Base-by-base conservation (phyloP, 2,113 vertebrate species). In the Merops nubicus region DNA sequence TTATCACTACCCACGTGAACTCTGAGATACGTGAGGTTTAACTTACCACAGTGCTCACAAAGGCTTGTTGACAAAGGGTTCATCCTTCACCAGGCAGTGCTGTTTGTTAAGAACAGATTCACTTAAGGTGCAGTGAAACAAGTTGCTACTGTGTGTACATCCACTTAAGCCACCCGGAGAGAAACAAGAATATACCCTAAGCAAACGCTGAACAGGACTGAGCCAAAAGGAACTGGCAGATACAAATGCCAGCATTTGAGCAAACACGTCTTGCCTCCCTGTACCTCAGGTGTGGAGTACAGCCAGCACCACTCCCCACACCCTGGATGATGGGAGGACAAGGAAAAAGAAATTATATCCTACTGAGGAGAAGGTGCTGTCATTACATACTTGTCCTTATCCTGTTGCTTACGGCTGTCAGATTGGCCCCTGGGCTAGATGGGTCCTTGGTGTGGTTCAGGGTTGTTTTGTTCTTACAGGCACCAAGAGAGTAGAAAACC, bases 21-120 rank as follows among this genome's bases (percentile, higher is more conserved):
- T 74, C 83, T 75, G 64, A 84, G 20, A 26, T 11, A 33, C 28
- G 59, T 19, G 47, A 67, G 51, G 29, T 92, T 82, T 50, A 43
- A 69, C 54, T 85, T 86, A 42, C 28, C 73, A 47, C 63, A 63
- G 54, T 12, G 31, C 54, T 81, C 72, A 69, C 34, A 74, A 51
- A 91, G 64, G 50, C 69, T 65, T 74, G 65, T 40, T 64, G 62
- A 85, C 81, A 81, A 53, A 91, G n/a, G 15, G 12, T 56, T 91
- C 48, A 65, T 14, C 76, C 75, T 76, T 79, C 57, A 47, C 38
- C 75, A 15, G 33, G 67, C 65, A 12, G 14, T 47, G 69, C 53
- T 73, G 48, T 51, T 88, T 42, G 59, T 60, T 82, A 64, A 88
- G 65, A 85, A 54, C 15, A 76, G n/a, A 60, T 5, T 57, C 53